These are phyloP conservation scores for Ditylenchus weischeri DNA, from an alignment of 2,888 invertebrate genomes.

Conservation along the genomic window DNA sequence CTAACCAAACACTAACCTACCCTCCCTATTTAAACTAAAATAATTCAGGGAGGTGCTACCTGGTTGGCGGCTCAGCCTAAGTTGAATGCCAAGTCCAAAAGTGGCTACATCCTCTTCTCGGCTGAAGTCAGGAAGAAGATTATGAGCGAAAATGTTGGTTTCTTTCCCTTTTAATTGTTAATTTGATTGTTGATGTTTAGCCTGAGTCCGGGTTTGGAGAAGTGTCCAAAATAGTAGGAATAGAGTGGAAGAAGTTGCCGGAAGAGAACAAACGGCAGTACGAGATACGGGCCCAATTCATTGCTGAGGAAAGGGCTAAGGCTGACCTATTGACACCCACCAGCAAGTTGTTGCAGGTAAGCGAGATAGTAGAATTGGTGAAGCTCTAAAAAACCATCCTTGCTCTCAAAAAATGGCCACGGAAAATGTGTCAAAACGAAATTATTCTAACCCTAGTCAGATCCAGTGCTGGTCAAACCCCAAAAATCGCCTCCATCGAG, in stretches of 20 bases:
- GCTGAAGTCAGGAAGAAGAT: constrained; percentile 89
- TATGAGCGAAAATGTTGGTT: constrained; percentile 73
- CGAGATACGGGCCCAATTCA: constrained; percentile 84
- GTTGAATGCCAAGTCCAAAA: constrained; percentile 62
- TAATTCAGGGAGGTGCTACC: constrained; percentile 26
- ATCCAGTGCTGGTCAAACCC: background rate
- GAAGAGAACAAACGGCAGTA: constrained; percentile 83
- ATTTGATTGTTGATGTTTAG: too few relatives aligned
- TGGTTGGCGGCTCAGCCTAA: constrained; percentile 55
- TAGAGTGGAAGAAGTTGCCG: constrained; percentile 85
- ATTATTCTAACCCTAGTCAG: too few relatives aligned
- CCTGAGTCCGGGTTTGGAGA: constrained; percentile 90
- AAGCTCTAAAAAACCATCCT: too few relatives aligned
- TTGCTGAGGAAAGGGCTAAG: constrained; percentile 66
- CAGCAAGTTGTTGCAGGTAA: constrained; percentile 33
- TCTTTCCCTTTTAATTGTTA: too few relatives aligned
- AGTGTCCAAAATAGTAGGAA: constrained; percentile 72
- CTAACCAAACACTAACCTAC: background rate
- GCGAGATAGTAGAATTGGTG: background rate
- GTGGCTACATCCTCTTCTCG: constrained; percentile 95
- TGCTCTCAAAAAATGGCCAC: too few relatives aligned
- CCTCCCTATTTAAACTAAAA: constrained; percentile 13
- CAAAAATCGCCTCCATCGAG: too few relatives aligned
- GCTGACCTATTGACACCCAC: constrained; percentile 43
- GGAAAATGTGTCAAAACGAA: too few relatives aligned